Evolutionary conservation across 2,113 vertebrate species (phyloP).

Genomic region (Oxyruncus cristatus): DNA sequence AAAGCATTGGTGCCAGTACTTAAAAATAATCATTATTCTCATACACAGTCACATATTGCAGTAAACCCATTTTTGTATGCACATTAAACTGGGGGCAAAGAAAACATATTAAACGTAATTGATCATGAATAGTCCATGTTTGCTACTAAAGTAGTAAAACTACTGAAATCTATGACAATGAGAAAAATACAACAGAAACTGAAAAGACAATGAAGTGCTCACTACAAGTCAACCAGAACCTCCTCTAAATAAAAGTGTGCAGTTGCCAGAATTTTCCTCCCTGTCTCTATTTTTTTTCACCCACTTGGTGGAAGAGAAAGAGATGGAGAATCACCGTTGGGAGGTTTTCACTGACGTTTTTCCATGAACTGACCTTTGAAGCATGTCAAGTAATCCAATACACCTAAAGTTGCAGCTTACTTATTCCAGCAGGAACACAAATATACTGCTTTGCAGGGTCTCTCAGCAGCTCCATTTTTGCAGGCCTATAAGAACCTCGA

Average conservation of each 20-base stretch:
- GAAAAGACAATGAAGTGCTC: not conserved
- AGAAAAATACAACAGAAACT: not conserved
- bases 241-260: not conserved
- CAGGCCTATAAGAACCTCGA: not conserved
- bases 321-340: not conserved
- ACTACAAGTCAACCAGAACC: not conserved
- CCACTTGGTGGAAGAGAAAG: not conserved
- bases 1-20: not conserved
- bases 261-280: not conserved
- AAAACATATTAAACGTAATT: not conserved
- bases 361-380: not conserved
- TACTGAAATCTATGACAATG: not conserved
- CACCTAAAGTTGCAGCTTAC: not conserved
- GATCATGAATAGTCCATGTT: not conserved
- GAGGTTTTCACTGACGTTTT: not conserved
- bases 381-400: not conserved
- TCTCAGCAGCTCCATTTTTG: not conserved
- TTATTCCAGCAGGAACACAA: not conserved
- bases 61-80: not conserved
- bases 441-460: not conserved
- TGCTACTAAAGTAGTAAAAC: not conserved
- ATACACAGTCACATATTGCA: fast-evolving
- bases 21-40: not conserved
- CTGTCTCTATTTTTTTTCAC: fast-evolving
- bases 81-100: not conserved